These are phyloP conservation scores for Desmophyllum pertusum DNA, from an alignment of 92 coral and sea anemone genomes.

Conservation along the genomic window DNA sequence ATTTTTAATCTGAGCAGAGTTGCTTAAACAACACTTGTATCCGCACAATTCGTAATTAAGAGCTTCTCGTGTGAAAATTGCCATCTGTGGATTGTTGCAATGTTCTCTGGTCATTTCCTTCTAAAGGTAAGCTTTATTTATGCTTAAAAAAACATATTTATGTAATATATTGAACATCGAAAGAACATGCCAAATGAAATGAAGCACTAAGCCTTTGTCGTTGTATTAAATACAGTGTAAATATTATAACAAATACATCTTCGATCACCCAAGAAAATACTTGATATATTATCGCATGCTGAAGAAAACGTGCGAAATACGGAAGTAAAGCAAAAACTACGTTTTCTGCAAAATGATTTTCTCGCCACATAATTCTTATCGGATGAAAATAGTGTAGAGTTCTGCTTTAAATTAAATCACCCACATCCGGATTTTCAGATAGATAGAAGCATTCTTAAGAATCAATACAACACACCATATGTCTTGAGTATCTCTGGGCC, in stretches of 20 bases:
- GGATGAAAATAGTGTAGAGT: neutral
- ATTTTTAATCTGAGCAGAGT: constrained; percentile 1
- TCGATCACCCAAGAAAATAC: neutral
- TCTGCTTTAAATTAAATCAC: neutral
- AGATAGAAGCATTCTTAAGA: neutral
- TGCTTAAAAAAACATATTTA: neutral
- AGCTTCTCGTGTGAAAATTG: neutral
- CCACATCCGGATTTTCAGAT: neutral
- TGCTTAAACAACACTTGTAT: neutral
- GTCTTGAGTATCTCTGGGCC: neutral
- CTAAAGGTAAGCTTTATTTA: neutral
- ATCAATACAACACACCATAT: neutral
- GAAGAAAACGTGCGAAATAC: neutral
- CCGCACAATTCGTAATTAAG: neutral
- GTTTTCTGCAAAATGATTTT: neutral
- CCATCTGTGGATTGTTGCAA: neutral
- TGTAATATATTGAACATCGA: neutral
- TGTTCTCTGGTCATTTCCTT: neutral
- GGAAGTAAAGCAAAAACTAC: neutral
- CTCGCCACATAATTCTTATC: neutral
- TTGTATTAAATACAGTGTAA: neutral
- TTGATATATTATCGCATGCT: neutral
- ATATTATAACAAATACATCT: neutral
- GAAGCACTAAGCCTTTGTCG: neutral
- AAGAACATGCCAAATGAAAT: neutral